These are phyloP conservation scores for Sinhomidia bicolor DNA, from an alignment of 2,888 invertebrate genomes.

Conservation along the genomic window DNA sequence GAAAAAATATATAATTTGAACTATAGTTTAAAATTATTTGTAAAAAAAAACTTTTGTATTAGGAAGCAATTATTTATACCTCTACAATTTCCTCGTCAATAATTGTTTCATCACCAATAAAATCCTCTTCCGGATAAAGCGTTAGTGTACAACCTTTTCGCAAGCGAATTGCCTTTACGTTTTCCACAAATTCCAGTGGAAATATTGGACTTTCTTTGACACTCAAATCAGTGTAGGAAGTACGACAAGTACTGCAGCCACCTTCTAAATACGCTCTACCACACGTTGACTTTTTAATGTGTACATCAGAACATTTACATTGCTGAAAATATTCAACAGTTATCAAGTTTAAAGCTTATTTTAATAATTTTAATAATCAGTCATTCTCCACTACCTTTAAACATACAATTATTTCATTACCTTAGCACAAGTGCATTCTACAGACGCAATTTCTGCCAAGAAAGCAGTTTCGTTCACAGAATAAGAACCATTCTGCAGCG, in stretches of 20 bases:
- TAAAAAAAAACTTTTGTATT: too few relatives aligned
- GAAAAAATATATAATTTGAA: not conserved
- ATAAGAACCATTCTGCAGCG: not conserved
- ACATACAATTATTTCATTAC: too few relatives aligned
- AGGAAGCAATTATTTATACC: too few relatives aligned
- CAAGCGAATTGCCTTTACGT: conserved; percentile 40
- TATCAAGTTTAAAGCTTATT: not conserved
- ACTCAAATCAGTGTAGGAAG: conserved; percentile 48
- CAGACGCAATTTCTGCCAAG: not conserved
- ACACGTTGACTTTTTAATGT: conserved; percentile 41
- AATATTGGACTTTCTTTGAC: not conserved
- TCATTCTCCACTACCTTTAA: too few relatives aligned
- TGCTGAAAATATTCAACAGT: conserved; percentile 11
- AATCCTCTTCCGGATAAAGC: conserved; percentile 50
- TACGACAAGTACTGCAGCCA: conserved; percentile 59
- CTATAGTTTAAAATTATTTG: too few relatives aligned
- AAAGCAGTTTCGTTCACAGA: not conserved
- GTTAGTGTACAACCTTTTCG: conserved; percentile 60
- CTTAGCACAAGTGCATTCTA: conserved; percentile 17
- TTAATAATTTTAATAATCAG: not conserved
- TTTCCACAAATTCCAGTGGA: conserved; percentile 25
- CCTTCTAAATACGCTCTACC: conserved; percentile 54
- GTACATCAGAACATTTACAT: conserved; percentile 59
- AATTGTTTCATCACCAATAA: conserved; percentile 32
- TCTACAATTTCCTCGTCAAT: conserved; percentile 18